phyloP scores from a whole-genome alignment of 1,140 invertebrate species.

The Drosophila arizonae region DNA sequence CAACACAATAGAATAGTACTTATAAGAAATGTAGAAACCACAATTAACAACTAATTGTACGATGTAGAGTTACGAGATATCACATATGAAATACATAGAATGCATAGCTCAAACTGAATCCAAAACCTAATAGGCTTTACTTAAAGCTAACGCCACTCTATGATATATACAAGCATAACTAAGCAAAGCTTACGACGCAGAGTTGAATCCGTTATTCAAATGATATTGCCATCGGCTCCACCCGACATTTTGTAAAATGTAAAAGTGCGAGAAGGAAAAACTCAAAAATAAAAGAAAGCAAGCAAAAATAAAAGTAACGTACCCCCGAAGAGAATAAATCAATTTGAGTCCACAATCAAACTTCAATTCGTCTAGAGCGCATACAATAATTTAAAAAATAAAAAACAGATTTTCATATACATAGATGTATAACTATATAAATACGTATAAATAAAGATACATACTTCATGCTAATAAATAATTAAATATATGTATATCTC shows the following conservation, averaged over 20 bases:
- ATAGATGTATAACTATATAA: conserved; percentile 17
- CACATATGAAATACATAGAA: conserved; percentile 15
- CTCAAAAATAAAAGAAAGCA: not conserved
- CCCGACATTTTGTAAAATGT: too few species aligned
- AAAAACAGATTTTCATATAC: conserved; percentile 37
- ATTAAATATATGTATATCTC: conserved; percentile 15
- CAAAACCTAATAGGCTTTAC: conserved; percentile 31
- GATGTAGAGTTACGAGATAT: conserved; percentile 32
- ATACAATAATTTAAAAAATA: conserved; percentile 64
- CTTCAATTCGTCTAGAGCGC: conserved; percentile 73
- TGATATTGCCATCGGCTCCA: not conserved
- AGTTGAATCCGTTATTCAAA: conserved; percentile 24
- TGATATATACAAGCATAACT: conserved; percentile 27
- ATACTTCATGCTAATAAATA: conserved; percentile 40
- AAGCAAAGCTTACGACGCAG: conserved; percentile 42
- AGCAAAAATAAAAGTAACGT: conserved; percentile 13
- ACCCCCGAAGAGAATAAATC: conserved; percentile 25
- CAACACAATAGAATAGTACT: conserved; percentile 41
- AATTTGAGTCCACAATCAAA: conserved; percentile 74
- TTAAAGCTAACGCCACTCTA: conserved; percentile 18
- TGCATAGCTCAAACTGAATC: conserved; percentile 36
- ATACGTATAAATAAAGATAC: conserved; percentile 27
- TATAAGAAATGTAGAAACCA: conserved; percentile 46
- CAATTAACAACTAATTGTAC: conserved; percentile 40
- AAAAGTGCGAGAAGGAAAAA: too few species aligned